Percentiles rank a stretch among this genome's conserved stretches.
phyloP scores from a whole-genome alignment of 2,888 invertebrate genomes.

The Patella depressa region DNA sequence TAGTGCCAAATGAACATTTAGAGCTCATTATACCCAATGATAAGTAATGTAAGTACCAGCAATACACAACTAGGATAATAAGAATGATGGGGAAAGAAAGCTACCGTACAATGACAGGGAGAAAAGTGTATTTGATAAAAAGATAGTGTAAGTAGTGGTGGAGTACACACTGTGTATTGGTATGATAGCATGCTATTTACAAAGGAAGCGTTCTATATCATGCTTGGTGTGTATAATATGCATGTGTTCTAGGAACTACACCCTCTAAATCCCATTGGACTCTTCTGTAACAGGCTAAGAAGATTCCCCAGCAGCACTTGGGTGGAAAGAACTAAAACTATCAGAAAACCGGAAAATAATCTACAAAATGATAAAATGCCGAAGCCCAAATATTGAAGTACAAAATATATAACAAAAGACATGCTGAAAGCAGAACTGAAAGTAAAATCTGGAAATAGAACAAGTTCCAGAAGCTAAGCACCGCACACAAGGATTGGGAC shows the following conservation, averaged over 20 bases:
- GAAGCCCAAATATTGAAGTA: background rate
- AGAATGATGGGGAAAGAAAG: too few species aligned
- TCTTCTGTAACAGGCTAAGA: too few species aligned
- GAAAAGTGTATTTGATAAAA: too few species aligned
- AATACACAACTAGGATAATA: too few species aligned
- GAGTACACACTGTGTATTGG: too few species aligned
- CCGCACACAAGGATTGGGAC: constrained; percentile 26
- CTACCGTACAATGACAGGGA: too few species aligned
- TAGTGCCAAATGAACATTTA: too few species aligned
- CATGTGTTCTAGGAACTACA: background rate
- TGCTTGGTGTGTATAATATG: constrained; percentile 10
- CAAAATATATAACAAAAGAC: constrained; percentile 15
- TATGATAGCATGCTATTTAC: too few species aligned
- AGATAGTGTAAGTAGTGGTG: too few species aligned
- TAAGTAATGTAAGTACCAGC: too few species aligned
- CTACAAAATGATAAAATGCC: constrained; percentile 3
- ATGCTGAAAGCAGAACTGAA: constrained; percentile 20
- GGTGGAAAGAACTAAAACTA: constrained; percentile 2
- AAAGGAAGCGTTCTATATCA: background rate
- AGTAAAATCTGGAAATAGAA: constrained; percentile 22
- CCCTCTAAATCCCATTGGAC: too few species aligned
- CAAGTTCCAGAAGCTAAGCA: constrained; percentile 23
- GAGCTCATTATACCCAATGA: too few species aligned
- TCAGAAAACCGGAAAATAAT: constrained; percentile 3
- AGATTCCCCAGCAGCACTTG: background rate